phyloP scores from a whole-genome alignment of 2,888 invertebrate genomes.

The Mystacides longicornis region DNA sequence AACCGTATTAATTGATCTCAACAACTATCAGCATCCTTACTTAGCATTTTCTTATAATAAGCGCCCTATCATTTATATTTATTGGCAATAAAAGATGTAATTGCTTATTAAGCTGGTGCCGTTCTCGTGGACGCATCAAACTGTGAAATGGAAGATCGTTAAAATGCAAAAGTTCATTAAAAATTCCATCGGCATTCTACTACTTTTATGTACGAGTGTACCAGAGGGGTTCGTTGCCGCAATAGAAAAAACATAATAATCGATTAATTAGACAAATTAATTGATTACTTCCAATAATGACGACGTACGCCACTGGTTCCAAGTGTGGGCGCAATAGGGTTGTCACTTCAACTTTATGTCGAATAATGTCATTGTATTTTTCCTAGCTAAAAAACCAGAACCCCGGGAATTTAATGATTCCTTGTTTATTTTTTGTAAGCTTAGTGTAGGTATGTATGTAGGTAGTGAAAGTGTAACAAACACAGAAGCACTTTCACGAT shows the following conservation, averaged over 20 bases:
- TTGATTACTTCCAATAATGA: constrained; percentile 16
- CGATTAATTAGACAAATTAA: constrained; percentile 20
- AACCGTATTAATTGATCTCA: too few relatives aligned
- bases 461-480: too few relatives aligned
- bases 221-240: not conserved
- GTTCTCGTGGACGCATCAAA: not conserved
- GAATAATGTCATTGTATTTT: too few relatives aligned
- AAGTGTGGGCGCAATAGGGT: not conserved
- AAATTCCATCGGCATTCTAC: not conserved
- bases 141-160: not conserved
- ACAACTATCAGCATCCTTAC: too few relatives aligned
- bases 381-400: too few relatives aligned
- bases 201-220: too few relatives aligned
- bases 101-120: not conserved
- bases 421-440: too few relatives aligned
- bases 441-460: too few relatives aligned
- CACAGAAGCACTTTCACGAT: too few relatives aligned
- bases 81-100: not conserved
- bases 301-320: constrained; percentile 7
- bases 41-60: too few relatives aligned
- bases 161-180: not conserved
- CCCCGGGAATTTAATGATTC: too few relatives aligned
- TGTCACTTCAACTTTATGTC: not conserved
- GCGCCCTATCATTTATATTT: too few relatives aligned
- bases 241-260: constrained; percentile 6